These are phyloP conservation scores for Sarcophaga bullata DNA, from an alignment of 1,140 invertebrate species.

Conservation along the genomic window DNA sequence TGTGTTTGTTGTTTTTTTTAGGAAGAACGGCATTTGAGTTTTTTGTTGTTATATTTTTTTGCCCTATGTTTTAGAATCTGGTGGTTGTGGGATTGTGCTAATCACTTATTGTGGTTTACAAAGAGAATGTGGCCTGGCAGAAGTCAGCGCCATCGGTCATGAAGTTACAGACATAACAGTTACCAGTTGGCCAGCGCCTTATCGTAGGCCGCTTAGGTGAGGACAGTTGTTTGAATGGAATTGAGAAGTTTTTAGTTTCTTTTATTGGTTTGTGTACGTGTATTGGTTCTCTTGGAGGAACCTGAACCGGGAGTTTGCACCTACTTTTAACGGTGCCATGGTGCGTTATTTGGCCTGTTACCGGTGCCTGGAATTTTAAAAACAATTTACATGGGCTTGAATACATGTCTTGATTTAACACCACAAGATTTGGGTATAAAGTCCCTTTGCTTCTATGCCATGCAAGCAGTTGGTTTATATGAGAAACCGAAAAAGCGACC, in stretches of 20 bases:
- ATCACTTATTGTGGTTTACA: no score
- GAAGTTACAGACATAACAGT: no score
- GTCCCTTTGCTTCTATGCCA: constrained; percentile 47
- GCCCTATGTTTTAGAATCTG: no score
- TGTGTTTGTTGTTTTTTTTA: no score
- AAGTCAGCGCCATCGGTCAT: no score
- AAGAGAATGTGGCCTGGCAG: no score
- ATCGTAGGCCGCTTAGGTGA: no score
- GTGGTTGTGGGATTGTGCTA: no score
- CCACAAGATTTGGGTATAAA: constrained; percentile 57
- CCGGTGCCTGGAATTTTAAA: constrained; percentile 56
- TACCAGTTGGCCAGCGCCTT: no score
- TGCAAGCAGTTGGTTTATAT: constrained; percentile 15
- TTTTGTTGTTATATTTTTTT: no score
- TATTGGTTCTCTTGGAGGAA: constrained; percentile 51
- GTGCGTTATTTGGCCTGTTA: constrained; percentile 58
- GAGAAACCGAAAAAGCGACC: background rate
- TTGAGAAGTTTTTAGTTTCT: background rate
- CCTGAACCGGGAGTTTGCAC: constrained; percentile 55
- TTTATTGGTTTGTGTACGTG: constrained; percentile 46
- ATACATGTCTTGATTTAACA: constrained; percentile 52
- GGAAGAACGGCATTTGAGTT: no score
- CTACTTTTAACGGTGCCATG: constrained; percentile 58
- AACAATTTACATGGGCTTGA: constrained; percentile 50
- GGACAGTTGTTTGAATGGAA: no score